A percentile compares a stretch with the other conserved stretches of the same genome.
Conservation (phyloP, 2,113 vertebrate species). For the Pollachius pollachius region DNA sequence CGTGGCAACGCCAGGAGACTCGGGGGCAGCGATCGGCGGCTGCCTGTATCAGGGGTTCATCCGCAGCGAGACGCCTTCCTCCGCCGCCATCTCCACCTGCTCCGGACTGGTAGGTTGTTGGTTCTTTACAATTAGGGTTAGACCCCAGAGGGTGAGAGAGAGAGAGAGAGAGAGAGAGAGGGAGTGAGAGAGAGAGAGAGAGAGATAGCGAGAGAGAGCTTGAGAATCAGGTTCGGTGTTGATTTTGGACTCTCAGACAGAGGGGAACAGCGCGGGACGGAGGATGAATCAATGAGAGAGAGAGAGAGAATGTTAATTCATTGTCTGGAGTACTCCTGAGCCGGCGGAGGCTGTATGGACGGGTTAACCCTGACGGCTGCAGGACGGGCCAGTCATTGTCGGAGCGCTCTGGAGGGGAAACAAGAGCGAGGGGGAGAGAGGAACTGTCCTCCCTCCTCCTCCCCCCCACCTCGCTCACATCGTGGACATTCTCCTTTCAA, state of each 20-base stretch:
- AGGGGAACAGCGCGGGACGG: neutral
- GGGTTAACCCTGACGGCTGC: slow-evolving; percentile 17
- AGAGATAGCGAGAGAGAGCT: slow-evolving; percentile 8
- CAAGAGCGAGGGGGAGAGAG: slow-evolving; percentile 22
- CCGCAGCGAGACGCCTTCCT: slow-evolving; percentile 84
- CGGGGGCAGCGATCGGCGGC: slow-evolving; percentile 54
- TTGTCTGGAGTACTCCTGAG: slow-evolving; percentile 52
- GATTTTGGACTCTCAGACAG: too few relatives aligned
- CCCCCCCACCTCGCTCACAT: neutral
- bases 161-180: too few relatives aligned
- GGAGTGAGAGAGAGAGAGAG: neutral
- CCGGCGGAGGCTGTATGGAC: slow-evolving; percentile 47
- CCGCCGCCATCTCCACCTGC: slow-evolving; percentile 90
- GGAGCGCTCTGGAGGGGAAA: slow-evolving; percentile 50
- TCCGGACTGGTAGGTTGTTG: slow-evolving; percentile 81
- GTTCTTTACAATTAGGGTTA: too few relatives aligned
- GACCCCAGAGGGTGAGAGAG: too few relatives aligned
- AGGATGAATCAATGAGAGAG: slow-evolving; percentile 45
- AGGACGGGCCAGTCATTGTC: slow-evolving; percentile 51
- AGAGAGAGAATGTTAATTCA: slow-evolving; percentile 58
- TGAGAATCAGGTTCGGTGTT: too few relatives aligned
- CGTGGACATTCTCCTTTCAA: slow-evolving; percentile 42
- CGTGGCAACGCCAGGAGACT: slow-evolving; percentile 68
- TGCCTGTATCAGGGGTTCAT: slow-evolving; percentile 98
- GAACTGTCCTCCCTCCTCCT: neutral